Evolutionary conservation across 1,140 invertebrate genomes (phyloP).

Genomic region (Ericerus pela): DNA sequence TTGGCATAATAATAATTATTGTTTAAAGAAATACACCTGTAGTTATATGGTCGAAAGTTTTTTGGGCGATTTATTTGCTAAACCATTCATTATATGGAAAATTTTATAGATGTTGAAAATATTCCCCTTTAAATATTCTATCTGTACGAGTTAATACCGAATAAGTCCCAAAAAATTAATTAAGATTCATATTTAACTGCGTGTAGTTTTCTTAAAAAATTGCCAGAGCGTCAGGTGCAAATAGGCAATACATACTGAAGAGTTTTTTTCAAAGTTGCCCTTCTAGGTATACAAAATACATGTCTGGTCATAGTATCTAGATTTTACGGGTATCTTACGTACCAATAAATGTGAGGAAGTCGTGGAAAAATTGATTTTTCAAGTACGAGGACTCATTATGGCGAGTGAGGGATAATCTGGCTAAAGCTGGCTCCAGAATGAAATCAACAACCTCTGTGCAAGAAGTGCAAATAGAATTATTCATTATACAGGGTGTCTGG

Average conservation of each 20-base stretch:
- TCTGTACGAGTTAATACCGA: no score
- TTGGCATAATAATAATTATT: no score
- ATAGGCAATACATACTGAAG: background rate
- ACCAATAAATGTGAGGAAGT: slow-evolving; percentile 24
- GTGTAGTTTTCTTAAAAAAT: background rate
- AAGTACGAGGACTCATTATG: slow-evolving; percentile 17
- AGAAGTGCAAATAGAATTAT: background rate
- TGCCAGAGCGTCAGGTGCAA: background rate
- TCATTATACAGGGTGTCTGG: background rate
- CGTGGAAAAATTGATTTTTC: slow-evolving; percentile 20
- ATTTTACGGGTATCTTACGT: slow-evolving; percentile 3
- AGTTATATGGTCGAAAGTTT: no score
- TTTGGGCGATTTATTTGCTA: no score
- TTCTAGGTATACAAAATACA: background rate
- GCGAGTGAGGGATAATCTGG: background rate
- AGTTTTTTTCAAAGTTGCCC: background rate
- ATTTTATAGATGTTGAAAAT: no score
- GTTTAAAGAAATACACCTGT: no score
- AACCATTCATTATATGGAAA: no score
- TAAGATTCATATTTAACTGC: background rate
- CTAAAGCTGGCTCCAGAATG: background rate
- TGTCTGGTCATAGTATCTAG: background rate
- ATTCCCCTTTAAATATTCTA: no score
- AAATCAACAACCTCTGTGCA: background rate
- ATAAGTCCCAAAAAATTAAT: background rate